Base-by-base conservation (phyloP, 2,888 invertebrate genomes). In the Ormyrus pomaceus region DNA sequence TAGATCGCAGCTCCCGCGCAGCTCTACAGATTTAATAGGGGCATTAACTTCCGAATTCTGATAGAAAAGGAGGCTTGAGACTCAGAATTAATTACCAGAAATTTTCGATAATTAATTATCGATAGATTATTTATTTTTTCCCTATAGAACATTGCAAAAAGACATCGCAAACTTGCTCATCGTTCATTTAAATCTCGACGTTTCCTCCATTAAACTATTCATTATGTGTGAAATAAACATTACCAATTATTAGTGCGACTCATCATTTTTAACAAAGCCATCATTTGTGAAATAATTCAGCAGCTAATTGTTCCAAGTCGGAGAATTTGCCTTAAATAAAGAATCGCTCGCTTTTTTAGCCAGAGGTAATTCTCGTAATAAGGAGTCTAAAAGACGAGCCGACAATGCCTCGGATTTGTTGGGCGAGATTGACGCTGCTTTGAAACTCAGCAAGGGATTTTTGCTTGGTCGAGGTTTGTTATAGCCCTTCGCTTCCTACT, bases 401-500 rank as follows among this genome's bases (percentile, higher is more conserved):
- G 82, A 48, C 76, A 82, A 76, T 69, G 58, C 74, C 53, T 74
- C 76, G 82, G 87, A 88, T 86, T 91, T 94, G 83, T 92, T 94
- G 89, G 92, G 92, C 90, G 94, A 94, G 91, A 94, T 94, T 89
- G 94, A 94, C 91, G 92, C 91, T 83, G 92, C 92, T 84, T 91
- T 93, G 86, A 90, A 89, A 85, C 87, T 93, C 87, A 92, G 93
- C 86, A 93, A 92, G 88, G 94, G 94, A 87, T 94, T 94, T 91
- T 92, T 94, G 87, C 92, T 93, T 89, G 91, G 89, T 72, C 88
- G 89, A 92, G 91, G 91, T 91, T 88, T 88, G 90, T 90, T 82
- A 70, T 46, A 11, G 6, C 58, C 13, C 45, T 62, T 13, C 34
- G 46, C 55, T 62, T 45, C 62, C 51, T 59, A 34, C 13, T 59